Conservation (phyloP, 2,797 vertebrate genomes). For the Leptatherina wallacei region DNA sequence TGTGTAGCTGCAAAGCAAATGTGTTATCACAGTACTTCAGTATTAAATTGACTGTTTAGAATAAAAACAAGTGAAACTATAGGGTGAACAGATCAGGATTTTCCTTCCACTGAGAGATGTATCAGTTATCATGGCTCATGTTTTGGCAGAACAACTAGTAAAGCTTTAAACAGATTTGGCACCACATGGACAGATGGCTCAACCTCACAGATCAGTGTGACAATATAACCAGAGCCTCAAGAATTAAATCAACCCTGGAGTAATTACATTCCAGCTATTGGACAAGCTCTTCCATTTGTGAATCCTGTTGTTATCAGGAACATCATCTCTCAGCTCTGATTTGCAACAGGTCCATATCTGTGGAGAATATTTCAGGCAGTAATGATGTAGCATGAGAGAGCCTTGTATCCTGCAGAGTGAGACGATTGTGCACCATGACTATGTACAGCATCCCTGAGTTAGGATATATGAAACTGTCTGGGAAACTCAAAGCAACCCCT, state of each 20-base stretch:
- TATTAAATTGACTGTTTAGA: neutral
- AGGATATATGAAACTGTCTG: neutral
- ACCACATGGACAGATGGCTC: constrained; percentile 60
- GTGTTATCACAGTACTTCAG: neutral
- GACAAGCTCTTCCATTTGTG: constrained; percentile 55
- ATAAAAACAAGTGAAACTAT: too few relatives aligned
- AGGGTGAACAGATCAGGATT: constrained; percentile 29
- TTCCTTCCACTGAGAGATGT: constrained; percentile 33
- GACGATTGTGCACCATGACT: neutral
- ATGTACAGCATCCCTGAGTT: constrained; percentile 32
- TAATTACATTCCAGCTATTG: constrained; percentile 69
- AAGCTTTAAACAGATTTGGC: constrained; percentile 67
- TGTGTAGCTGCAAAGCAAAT: neutral
- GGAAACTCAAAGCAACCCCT: neutral
- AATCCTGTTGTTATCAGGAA: constrained; percentile 51
- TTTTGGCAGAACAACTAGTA: constrained; percentile 44
- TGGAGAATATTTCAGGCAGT: constrained; percentile 32
- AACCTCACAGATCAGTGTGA: constrained; percentile 49
- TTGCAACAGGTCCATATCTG: constrained; percentile 42
- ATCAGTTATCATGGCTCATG: constrained; percentile 53
- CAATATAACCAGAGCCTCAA: constrained; percentile 65
- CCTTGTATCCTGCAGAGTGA: constrained; percentile 19
- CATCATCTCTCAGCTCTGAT: constrained; percentile 43
- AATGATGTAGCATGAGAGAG: constrained; percentile 30
- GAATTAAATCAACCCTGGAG: constrained; percentile 70